Evolutionary conservation across 2,113 vertebrate genomes (phyloP).

Genomic region (rabbit (Oryctolagus cuniculus)): mOryCun1.1 NC_091441.1:26013001-26013500

Average conservation of each 20-base stretch:
- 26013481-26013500: no score
- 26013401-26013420: not conserved
- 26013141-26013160: not conserved
- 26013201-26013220: not conserved
- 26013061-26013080: not conserved
- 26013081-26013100: not conserved
- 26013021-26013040: not conserved
- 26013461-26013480: no score
- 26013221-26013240: accelerated
- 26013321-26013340: not conserved
- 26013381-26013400: not conserved
- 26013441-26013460: no score
- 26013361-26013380: not conserved
- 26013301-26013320: not conserved
- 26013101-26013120: not conserved
- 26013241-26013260: no score
- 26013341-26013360: not conserved
- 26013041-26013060: not conserved
- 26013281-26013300: not conserved
- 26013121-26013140: not conserved
- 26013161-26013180: not conserved
- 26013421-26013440: not conserved
- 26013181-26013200: not conserved
- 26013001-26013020: not conserved
- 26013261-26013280: not conserved